phyloP scores from a whole-genome alignment of 2,113 vertebrate species.

The Calyptommatus sinebrachiatus region DNA sequence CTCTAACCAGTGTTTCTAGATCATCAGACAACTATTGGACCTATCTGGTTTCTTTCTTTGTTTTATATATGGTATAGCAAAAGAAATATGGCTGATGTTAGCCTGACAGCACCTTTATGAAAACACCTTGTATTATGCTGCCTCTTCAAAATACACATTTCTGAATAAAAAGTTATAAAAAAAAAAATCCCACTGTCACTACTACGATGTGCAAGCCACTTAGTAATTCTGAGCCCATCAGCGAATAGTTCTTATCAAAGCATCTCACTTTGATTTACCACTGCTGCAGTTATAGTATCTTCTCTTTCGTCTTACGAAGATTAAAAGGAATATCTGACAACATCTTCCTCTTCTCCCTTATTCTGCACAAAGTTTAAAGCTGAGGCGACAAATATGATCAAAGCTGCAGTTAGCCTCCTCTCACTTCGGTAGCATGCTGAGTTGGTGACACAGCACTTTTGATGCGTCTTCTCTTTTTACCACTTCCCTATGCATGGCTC shows the following conservation, averaged over 20 bases:
- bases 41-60: too few relatives aligned
- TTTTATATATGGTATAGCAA: too few relatives aligned
- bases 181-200: too few relatives aligned
- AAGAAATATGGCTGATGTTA: too few relatives aligned
- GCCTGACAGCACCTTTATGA: too few relatives aligned
- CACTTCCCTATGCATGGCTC: not conserved
- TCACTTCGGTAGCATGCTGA: not conserved
- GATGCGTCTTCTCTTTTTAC: not conserved
- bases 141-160: not conserved
- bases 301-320: conserved; percentile 22
- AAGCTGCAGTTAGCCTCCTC: conserved; percentile 1
- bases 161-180: too few relatives aligned
- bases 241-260: not conserved
- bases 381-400: not conserved
- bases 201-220: not conserved
- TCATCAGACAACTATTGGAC: too few relatives aligned
- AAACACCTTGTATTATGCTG: too few relatives aligned
- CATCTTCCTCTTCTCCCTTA: not conserved
- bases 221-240: not conserved
- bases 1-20: too few relatives aligned
- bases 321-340: conserved; percentile 34
- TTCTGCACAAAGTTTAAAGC: conserved; percentile 2
- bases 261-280: conserved; percentile 13
- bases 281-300: not conserved
- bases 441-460: not conserved